Evolutionary conservation across 2,113 vertebrate species (phyloP).

Genomic region (Canis aureus): DNA sequence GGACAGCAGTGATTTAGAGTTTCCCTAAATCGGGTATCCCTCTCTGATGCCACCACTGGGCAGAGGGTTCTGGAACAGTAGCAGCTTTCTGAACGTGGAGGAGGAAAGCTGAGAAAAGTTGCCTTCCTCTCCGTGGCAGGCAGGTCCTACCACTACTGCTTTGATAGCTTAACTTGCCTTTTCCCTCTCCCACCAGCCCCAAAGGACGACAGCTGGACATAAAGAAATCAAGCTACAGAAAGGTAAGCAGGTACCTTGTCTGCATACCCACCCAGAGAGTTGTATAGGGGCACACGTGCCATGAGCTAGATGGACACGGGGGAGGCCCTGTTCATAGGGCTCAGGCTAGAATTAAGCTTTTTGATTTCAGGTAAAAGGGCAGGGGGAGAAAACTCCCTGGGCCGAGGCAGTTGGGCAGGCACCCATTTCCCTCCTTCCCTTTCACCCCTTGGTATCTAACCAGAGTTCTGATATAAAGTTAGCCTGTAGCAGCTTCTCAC

Average conservation of each 20-base stretch:
- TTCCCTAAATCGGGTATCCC: background rate
- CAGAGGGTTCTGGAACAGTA: background rate
- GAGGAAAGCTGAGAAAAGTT: background rate
- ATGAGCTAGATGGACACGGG: background rate
- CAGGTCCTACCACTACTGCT: background rate
- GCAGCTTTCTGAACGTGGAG: background rate
- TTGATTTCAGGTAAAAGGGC: background rate
- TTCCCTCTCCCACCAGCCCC: constrained; percentile 89
- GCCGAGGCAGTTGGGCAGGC: background rate
- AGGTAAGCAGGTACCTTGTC: constrained; percentile 88
- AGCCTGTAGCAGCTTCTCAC: background rate
- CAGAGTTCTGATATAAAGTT: background rate
- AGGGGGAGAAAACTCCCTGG: background rate
- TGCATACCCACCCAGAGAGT: background rate
- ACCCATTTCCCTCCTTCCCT: background rate
- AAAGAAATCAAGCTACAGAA: constrained; percentile 98
- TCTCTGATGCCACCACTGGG: background rate
- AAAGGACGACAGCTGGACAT: constrained; percentile 95
- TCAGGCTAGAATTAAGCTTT: background rate
- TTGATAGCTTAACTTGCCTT: constrained; percentile 63
- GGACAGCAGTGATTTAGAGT: background rate
- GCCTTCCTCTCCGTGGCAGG: background rate
- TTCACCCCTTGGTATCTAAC: background rate
- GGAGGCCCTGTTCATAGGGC: background rate
- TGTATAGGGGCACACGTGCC: background rate